Conservation (phyloP, 1,140 invertebrate species). For the Drosophila insularis region DNA sequence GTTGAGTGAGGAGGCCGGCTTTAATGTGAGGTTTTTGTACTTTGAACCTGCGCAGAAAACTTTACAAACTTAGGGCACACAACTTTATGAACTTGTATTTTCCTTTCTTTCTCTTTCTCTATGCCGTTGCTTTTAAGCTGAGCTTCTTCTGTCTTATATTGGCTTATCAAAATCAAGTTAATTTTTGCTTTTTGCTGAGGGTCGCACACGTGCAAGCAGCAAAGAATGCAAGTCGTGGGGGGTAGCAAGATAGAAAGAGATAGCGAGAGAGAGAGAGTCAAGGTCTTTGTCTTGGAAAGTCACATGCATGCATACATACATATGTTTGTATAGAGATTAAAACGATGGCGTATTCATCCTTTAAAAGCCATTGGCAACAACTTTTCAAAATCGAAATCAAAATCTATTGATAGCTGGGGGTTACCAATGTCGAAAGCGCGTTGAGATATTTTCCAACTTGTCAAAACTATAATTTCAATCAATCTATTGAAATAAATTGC, state of each 20-base stretch:
- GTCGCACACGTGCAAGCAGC: conserved; percentile 1
- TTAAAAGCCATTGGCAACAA: too few relatives aligned
- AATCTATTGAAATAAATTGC: neutral
- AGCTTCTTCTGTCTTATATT: conserved; percentile 1
- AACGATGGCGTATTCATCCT: neutral
- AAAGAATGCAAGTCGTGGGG: neutral
- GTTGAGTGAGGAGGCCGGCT: conserved; percentile 28
- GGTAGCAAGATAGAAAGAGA: neutral
- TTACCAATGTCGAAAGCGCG: too few relatives aligned
- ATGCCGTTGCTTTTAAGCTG: neutral
- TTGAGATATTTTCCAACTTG: neutral
- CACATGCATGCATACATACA: too few relatives aligned
- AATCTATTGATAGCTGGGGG: too few relatives aligned
- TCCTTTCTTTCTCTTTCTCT: neutral
- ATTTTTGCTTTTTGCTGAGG: neutral
- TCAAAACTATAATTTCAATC: neutral
- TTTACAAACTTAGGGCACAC: neutral
- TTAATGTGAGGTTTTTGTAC: conserved; percentile 31
- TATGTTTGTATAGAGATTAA: neutral
- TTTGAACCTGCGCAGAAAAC: conserved; percentile 43
- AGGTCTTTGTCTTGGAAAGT: neutral
- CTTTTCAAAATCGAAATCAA: too few relatives aligned
- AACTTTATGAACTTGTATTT: neutral
- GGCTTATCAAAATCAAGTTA: conserved; percentile 7
- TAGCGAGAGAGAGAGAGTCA: neutral